Evolutionary conservation across 2,113 vertebrate genomes (phyloP).

Genomic region (Mugil cephalus): DNA sequence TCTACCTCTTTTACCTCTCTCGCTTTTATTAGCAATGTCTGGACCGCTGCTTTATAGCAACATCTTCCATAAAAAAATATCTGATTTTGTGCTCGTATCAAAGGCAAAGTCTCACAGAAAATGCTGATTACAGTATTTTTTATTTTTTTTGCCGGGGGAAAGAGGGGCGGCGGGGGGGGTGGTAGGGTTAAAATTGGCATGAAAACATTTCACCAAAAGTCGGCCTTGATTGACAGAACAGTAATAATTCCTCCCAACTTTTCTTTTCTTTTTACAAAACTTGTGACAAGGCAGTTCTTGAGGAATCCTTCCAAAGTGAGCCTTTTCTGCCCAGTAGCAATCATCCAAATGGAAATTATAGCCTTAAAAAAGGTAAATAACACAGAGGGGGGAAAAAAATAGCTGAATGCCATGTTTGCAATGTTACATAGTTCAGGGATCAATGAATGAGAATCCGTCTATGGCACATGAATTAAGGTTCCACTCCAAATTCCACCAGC

Average conservation of each 20-base stretch:
- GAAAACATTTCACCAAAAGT: slow-evolving; percentile 56
- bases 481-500: slow-evolving; percentile 22
- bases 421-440: slow-evolving; percentile 23
- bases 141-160: no score
- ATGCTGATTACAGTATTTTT: slow-evolving; percentile 64
- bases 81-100: slow-evolving; percentile 64
- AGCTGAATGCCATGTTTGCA: neutral
- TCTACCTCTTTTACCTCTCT: slow-evolving; percentile 47
- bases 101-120: slow-evolving; percentile 55
- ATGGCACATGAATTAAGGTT: slow-evolving; percentile 14
- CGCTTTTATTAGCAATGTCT: slow-evolving; percentile 63
- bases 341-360: slow-evolving; percentile 60
- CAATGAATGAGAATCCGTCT: slow-evolving; percentile 34
- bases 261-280: slow-evolving; percentile 46
- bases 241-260: slow-evolving; percentile 29
- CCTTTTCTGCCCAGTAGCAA: slow-evolving; percentile 37
- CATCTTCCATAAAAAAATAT: slow-evolving; percentile 53
- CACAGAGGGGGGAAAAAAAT: slow-evolving; percentile 43
- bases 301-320: slow-evolving; percentile 27
- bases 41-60: slow-evolving; percentile 56
- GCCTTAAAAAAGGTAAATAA: slow-evolving; percentile 57
- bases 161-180: neutral
- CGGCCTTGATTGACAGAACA: slow-evolving; percentile 43
- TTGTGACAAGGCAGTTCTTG: slow-evolving; percentile 28
- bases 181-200: slow-evolving; percentile 43